These are phyloP conservation scores for Dolichallabes microphthalmus DNA, from an alignment of 2,113 vertebrate genomes.

Conservation along the genomic window DNA sequence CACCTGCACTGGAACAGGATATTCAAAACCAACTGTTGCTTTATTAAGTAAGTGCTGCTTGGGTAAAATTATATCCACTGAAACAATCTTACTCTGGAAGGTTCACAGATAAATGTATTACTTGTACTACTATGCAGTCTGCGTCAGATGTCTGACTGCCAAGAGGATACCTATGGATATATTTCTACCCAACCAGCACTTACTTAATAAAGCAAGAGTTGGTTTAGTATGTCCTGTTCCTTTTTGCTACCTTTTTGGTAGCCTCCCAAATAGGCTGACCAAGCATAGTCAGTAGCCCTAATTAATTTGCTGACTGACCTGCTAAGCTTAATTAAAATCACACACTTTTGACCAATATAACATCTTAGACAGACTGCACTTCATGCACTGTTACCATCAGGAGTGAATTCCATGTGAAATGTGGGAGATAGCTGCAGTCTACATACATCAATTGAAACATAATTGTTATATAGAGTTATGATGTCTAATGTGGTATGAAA, in stretches of 20 bases:
- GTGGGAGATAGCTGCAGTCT: neutral
- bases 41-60: neutral
- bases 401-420: neutral
- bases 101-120: neutral
- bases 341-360: neutral
- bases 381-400: neutral
- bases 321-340: neutral
- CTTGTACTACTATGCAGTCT: neutral
- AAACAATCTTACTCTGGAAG: neutral
- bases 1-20: neutral
- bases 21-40: neutral
- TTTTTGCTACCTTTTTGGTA: constrained; percentile 12
- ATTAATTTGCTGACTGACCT: neutral
- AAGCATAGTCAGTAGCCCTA: neutral
- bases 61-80: neutral
- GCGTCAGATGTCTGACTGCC: neutral
- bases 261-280: neutral
- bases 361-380: neutral
- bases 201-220: neutral
- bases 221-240: constrained; percentile 4
- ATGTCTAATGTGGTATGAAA: neutral
- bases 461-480: neutral
- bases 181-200: neutral
- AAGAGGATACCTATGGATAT: neutral
- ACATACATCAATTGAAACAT: neutral